Evolutionary conservation across 1,140 invertebrate species (phyloP), one percentile per base, ranked within the genome.

Genomic region (Heliothis virescens): DNA sequence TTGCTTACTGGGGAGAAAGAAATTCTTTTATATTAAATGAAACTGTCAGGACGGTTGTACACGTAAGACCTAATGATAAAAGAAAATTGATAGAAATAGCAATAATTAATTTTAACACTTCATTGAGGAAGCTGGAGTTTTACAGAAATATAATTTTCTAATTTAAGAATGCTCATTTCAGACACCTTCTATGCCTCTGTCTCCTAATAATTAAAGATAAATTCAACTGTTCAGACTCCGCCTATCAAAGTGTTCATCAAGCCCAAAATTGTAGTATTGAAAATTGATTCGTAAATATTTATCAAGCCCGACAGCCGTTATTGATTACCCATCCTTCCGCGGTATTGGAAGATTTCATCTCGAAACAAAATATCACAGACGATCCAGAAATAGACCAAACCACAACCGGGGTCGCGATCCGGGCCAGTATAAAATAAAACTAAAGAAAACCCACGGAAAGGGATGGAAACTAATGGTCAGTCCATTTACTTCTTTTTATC

Each of bases 401-500:
- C 16, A 41, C 60, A 50, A 15, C 29, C 41, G 50, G 52, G 50
- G 67, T 71, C 67, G 48, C 48, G 67, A 76, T 63, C 60, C 48
- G 67, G 65, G 50, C 60, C 60, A 62, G 74, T 65, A 34, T 82
- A 84, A 88, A 87, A 86, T 84, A 85, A 82, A 89, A 85, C 84
- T 84, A 86, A 81, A 79, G 75, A 82, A 82, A 80, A 81, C 76
- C 79, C 76, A 71, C 79, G 78, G 79, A 79, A 82, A 82, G 82
- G 81, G 82, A 85, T 83, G 79, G 55, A 47, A 74, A 83, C 87
- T 89, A 87, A 86, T 87, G 84, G 81, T 83, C 80, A 81, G 60
- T 76, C 74, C 74, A 76, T 76, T 76, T 76, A 63, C 57, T 76
- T 63, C 74, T 76, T 76, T 76, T 76, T 76, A 53, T 76, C 74